A percentile compares a stretch with the other conserved stretches of the same genome.
phyloP scores from a whole-genome alignment of 2,888 invertebrate genomes.

The Phengaris arion region DNA sequence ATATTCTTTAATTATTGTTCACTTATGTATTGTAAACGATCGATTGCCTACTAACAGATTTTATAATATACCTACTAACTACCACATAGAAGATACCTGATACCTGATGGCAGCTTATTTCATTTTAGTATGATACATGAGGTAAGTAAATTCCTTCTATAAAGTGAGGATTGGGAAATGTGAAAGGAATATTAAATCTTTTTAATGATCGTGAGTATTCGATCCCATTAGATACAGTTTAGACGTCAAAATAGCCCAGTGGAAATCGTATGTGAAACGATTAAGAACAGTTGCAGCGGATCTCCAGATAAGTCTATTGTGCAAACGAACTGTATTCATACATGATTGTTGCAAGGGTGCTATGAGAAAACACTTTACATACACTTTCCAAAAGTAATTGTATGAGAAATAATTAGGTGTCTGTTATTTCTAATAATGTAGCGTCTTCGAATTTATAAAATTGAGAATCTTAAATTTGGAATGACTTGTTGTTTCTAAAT shows the following conservation, averaged over 20 bases:
- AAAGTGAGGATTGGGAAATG: constrained; percentile 21
- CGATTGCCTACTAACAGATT: too few relatives aligned
- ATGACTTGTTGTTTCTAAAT: background rate
- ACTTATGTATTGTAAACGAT: too few relatives aligned
- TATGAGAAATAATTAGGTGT: constrained; percentile 2
- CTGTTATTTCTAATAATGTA: background rate
- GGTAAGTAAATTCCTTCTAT: too few relatives aligned
- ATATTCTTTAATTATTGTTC: too few relatives aligned
- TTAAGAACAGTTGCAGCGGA: constrained; percentile 74
- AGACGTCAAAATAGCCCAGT: constrained; percentile 58
- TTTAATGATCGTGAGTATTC: constrained; percentile 34
- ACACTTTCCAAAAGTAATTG: constrained; percentile 31
- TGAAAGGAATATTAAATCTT: background rate
- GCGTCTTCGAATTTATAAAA: background rate
- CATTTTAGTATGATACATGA: too few relatives aligned
- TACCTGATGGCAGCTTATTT: too few relatives aligned
- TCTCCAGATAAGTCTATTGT: constrained; percentile 68
- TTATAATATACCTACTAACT: too few relatives aligned
- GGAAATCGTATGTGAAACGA: constrained; percentile 77
- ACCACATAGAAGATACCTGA: too few relatives aligned
- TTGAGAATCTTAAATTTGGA: background rate
- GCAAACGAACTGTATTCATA: constrained; percentile 50
- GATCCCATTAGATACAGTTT: constrained; percentile 51
- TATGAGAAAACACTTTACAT: constrained; percentile 38
- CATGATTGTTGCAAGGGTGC: constrained; percentile 38